Evolutionary conservation across 2,113 vertebrate species (phyloP).

Genomic region (Drymodes brunneopygia): DNA sequence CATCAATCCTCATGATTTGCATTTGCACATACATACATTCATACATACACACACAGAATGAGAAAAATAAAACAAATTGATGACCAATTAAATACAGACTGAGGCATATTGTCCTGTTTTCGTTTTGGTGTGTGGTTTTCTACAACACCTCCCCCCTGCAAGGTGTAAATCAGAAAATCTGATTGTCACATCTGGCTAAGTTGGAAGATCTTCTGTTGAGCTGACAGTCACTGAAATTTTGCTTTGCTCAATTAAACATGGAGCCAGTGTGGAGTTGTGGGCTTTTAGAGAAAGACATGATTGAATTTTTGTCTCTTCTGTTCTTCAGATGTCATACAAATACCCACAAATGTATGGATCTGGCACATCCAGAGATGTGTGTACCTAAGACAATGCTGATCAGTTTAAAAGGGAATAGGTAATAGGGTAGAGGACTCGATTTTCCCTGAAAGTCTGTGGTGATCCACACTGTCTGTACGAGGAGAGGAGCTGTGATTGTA

Average conservation of each 20-base stretch:
- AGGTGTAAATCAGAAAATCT: neutral
- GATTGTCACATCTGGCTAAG: neutral
- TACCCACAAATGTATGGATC: neutral
- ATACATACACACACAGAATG: neutral
- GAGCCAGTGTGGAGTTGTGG: neutral
- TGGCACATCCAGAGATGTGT: neutral
- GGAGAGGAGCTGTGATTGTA: neutral
- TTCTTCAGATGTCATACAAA: neutral
- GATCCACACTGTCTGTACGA: neutral
- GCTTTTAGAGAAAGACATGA: neutral
- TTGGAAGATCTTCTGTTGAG: neutral
- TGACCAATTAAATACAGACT: neutral
- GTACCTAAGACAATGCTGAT: neutral
- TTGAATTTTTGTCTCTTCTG: neutral
- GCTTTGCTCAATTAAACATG: neutral
- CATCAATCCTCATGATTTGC: neutral
- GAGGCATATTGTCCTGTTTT: neutral
- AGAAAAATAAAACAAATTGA: neutral
- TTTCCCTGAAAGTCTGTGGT: neutral
- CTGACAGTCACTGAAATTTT: neutral
- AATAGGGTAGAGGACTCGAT: neutral
- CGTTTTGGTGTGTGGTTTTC: neutral
- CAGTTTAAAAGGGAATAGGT: neutral
- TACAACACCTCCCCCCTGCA: neutral
- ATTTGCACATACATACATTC: neutral